These are phyloP conservation scores for Allacma fusca DNA, from an alignment of 2,888 invertebrate species.

Conservation along the genomic window DNA sequence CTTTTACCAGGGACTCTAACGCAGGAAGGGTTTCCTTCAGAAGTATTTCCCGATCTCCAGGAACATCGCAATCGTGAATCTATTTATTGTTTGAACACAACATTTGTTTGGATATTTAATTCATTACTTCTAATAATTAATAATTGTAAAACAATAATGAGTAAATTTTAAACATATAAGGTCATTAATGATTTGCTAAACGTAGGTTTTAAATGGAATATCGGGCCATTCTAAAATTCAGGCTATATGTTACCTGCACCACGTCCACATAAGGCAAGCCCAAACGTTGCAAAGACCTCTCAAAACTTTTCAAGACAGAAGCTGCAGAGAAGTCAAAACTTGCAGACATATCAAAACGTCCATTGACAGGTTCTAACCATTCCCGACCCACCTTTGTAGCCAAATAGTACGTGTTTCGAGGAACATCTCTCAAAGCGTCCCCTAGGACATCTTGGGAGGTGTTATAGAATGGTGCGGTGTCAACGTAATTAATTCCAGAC, in stretches of 20 bases:
- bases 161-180: neutral
- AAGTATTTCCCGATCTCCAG: conserved; percentile 74
- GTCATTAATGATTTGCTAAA: no score
- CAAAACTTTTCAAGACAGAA: conserved; percentile 77
- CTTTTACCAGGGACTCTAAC: conserved; percentile 75
- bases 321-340: conserved; percentile 83
- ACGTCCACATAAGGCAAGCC: conserved; percentile 86
- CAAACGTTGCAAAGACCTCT: conserved; percentile 76
- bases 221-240: no score
- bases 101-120: conserved; percentile 29
- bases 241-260: conserved; percentile 86
- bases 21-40: conserved; percentile 87
- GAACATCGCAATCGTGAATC: conserved; percentile 94
- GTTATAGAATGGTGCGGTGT: conserved; percentile 93
- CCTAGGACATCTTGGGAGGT: conserved; percentile 81
- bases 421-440: conserved; percentile 79
- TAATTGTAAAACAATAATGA: neutral
- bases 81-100: conserved; percentile 64
- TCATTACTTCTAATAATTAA: neutral
- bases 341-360: conserved; percentile 72
- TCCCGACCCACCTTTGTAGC: conserved; percentile 75
- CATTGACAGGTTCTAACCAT: conserved; percentile 66
- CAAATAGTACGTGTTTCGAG: conserved; percentile 83
- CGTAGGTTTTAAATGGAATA: neutral
- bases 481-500: conserved; percentile 87